phyloP scores from a whole-genome alignment of 2,113 vertebrate genomes.

The Peromyscus leucopus region DNA sequence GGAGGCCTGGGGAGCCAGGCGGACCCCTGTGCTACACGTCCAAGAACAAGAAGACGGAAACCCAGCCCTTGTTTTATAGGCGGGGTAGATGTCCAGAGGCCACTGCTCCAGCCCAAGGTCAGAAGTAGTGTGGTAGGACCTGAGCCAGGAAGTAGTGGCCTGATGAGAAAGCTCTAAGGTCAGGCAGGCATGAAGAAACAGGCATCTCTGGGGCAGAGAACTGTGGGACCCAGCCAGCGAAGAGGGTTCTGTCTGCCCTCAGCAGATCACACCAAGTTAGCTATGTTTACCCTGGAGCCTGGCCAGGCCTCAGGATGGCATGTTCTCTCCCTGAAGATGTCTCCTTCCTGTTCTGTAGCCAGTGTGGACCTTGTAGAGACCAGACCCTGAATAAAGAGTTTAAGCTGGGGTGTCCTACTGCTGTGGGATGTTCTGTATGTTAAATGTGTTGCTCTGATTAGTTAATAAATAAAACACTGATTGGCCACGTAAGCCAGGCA shows the following conservation, averaged over 20 bases:
- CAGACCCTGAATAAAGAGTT: not conserved
- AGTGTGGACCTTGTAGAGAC: not conserved
- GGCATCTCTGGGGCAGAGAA: not conserved
- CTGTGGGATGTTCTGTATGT: too few species aligned
- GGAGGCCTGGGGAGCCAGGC: slow-evolving; percentile 10
- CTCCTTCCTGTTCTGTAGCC: not conserved
- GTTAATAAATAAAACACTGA: too few species aligned
- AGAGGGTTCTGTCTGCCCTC: not conserved
- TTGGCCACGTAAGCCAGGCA: too few species aligned
- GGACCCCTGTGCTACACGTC: fast-evolving
- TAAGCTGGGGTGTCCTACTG: not conserved
- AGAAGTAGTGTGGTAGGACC: not conserved
- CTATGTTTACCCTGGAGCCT: not conserved
- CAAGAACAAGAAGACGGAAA: slow-evolving; percentile 53
- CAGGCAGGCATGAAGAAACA: not conserved
- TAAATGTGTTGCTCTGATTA: too few species aligned
- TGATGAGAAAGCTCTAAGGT: not conserved
- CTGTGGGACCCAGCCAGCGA: not conserved
- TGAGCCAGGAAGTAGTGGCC: not conserved
- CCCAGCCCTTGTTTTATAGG: slow-evolving; percentile 22
- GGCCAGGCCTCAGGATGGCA: not conserved
- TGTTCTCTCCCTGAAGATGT: not conserved
- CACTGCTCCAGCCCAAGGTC: not conserved
- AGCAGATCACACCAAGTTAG: not conserved
- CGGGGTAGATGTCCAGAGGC: not conserved